Conservation (phyloP, 2,888 invertebrate genomes). For the Lapara coniferarum region DNA sequence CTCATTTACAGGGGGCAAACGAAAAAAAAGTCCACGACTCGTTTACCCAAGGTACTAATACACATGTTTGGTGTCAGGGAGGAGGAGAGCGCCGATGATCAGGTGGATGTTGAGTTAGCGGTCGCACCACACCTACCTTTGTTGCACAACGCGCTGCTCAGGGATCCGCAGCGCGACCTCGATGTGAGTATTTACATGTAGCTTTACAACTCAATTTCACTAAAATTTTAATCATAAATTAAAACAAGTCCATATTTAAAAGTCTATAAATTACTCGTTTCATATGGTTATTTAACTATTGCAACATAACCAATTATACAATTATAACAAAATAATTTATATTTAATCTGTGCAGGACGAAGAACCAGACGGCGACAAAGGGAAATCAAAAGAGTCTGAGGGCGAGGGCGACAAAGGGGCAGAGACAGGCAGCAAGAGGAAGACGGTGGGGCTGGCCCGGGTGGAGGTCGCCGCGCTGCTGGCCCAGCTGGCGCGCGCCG, state of each 20-base stretch:
- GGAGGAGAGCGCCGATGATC: slow-evolving; percentile 33
- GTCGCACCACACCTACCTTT: slow-evolving; percentile 76
- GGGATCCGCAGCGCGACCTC: slow-evolving; percentile 38
- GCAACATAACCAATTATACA: no score
- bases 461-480: slow-evolving; percentile 90
- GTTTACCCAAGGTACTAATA: neutral
- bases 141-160: slow-evolving; percentile 73
- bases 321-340: neutral
- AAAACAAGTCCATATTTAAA: no score
- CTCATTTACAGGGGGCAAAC: no score
- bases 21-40: no score
- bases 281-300: no score
- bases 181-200: neutral
- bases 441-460: slow-evolving; percentile 86
- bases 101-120: slow-evolving; percentile 63
- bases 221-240: no score
- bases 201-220: no score
- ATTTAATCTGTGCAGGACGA: slow-evolving; percentile 21
- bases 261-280: no score
- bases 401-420: slow-evolving; percentile 20
- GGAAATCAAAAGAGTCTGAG: neutral
- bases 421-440: slow-evolving; percentile 41
- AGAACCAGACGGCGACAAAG: slow-evolving; percentile 24
- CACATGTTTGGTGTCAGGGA: slow-evolving; percentile 10
- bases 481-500: slow-evolving; percentile 89